Percentiles rank a stretch among this genome's conserved stretches.
These are phyloP conservation scores for Paramormyrops kingsleyae DNA, from an alignment of 2,113 vertebrate genomes.

Conservation along the genomic window DNA sequence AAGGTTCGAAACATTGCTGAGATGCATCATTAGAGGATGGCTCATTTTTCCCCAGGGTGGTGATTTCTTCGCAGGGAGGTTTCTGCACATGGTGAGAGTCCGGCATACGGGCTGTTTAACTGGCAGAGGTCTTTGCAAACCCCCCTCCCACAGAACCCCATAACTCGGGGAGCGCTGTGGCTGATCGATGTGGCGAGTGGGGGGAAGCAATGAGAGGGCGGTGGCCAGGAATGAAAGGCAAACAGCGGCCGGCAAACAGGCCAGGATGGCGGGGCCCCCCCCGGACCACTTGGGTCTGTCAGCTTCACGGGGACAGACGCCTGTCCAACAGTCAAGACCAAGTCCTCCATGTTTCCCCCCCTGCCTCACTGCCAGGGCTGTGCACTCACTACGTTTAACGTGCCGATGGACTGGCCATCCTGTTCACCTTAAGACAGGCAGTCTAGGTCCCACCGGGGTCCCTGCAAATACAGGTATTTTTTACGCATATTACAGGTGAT, in stretches of 20 bases:
- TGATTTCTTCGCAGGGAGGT: not conserved
- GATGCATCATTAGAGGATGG: not conserved
- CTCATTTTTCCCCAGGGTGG: not conserved
- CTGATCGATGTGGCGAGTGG: not conserved
- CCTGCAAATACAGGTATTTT: conserved; percentile 21
- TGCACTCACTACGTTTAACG: not conserved
- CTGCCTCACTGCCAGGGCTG: conserved; percentile 15
- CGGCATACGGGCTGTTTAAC: not conserved
- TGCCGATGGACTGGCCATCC: conserved; percentile 34
- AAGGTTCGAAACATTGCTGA: not conserved
- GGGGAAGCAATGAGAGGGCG: not conserved
- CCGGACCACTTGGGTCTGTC: conserved; percentile 3
- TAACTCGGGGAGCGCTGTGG: not conserved
- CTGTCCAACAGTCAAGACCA: not conserved
- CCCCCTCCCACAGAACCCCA: not conserved
- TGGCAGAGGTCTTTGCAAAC: not conserved
- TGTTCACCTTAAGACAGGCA: not conserved
- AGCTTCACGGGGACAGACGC: not conserved
- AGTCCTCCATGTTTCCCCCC: not conserved
- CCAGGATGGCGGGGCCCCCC: conserved; percentile 22
- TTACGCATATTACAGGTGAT: conserved; percentile 32
- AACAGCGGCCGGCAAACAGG: conserved; percentile 17
- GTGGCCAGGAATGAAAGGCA: conserved; percentile 19
- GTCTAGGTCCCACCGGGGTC: conserved; percentile 25
- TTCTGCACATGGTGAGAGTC: not conserved